A percentile compares a stretch with the other conserved stretches of the same genome.
Conservation (phyloP, 2,888 invertebrate genomes). For the Acronicta leporina region DNA sequence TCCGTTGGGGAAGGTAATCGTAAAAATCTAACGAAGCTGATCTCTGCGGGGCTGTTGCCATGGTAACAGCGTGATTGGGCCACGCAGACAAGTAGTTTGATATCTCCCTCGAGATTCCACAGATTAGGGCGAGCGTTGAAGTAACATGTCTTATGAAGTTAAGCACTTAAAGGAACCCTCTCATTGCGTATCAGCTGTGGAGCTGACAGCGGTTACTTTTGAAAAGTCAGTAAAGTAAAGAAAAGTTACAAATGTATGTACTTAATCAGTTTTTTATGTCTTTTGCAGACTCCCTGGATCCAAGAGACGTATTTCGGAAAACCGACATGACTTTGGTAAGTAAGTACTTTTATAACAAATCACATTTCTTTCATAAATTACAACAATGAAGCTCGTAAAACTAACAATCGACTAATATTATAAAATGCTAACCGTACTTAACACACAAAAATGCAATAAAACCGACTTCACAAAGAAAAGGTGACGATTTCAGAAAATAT, state of each 20-base stretch:
- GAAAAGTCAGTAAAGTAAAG: too few species aligned
- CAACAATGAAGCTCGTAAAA: slow-evolving; percentile 39
- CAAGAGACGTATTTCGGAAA: slow-evolving; percentile 13
- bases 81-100: neutral
- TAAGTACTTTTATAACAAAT: slow-evolving; percentile 20
- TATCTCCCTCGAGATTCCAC: slow-evolving; percentile 5
- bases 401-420: slow-evolving; percentile 50
- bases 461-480: slow-evolving; percentile 47
- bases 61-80: slow-evolving; percentile 10
- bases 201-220: too few species aligned
- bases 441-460: slow-evolving; percentile 45
- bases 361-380: slow-evolving; percentile 26
- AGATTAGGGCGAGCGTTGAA: neutral
- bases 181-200: too few species aligned
- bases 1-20: slow-evolving; percentile 25
- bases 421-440: slow-evolving; percentile 38
- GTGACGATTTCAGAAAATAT: slow-evolving; percentile 50
- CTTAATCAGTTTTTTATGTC: slow-evolving; percentile 9
- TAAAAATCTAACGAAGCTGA: slow-evolving; percentile 34
- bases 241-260: too few species aligned
- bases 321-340: neutral
- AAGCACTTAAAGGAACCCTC: neutral
- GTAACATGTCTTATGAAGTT: neutral
- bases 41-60: slow-evolving; percentile 24
- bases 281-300: slow-evolving; percentile 8